Evolutionary conservation across 2,113 vertebrate species (phyloP).

Genomic region (Craseonycteris thonglongyai): DNA sequence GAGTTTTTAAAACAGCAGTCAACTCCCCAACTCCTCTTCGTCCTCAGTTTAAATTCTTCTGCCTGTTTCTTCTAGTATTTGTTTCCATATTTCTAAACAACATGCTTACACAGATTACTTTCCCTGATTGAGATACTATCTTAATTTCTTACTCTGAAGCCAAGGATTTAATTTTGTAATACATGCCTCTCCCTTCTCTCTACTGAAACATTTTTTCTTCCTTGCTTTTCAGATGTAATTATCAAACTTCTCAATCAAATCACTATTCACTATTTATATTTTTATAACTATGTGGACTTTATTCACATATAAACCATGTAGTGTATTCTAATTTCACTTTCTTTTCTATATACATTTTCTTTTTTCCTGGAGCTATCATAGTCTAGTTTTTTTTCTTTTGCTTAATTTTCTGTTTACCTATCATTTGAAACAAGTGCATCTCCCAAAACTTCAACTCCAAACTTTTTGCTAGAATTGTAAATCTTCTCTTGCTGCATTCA

Average conservation of each 20-base stretch:
- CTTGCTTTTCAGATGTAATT: not conserved
- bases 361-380: not conserved
- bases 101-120: not conserved
- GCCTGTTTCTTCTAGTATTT: not conserved
- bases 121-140: not conserved
- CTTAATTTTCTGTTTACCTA: not conserved
- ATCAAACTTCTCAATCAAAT: not conserved
- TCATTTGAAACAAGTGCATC: not conserved
- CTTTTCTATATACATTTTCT: not conserved
- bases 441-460: not conserved
- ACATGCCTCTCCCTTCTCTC: not conserved
- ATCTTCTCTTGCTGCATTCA: not conserved
- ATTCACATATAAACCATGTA: not conserved
- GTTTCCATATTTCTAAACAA: not conserved
- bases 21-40: not conserved
- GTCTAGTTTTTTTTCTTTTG: not conserved
- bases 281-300: not conserved
- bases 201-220: not conserved
- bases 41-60: not conserved
- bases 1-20: not conserved
- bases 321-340: not conserved
- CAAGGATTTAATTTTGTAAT: not conserved
- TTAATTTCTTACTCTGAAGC: not conserved
- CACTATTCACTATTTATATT: not conserved
- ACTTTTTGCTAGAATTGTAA: not conserved